Conservation (phyloP, 2,113 vertebrate genomes). For the Pristiophorus japonicus region DNA sequence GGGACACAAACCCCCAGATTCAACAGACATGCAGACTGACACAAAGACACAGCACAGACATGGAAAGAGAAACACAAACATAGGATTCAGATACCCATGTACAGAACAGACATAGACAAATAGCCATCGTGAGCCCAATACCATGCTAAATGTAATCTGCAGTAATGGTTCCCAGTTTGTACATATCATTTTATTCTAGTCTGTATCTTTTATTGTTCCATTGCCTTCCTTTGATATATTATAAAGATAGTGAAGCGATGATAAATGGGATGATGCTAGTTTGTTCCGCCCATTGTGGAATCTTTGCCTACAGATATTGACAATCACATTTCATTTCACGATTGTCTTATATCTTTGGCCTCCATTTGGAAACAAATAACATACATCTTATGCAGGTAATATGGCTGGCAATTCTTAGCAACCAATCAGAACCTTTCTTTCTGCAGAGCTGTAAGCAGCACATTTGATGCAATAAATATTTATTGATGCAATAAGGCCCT, state of each 20-base stretch:
- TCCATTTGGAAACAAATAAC: not conserved
- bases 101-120: not conserved
- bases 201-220: not conserved
- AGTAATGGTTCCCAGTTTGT: not conserved
- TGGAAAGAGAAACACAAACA: too few species aligned
- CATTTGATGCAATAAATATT: not conserved
- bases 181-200: not conserved
- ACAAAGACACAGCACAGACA: not conserved
- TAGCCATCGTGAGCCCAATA: not conserved
- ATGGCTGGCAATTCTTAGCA: not conserved
- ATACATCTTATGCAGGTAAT: not conserved
- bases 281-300: not conserved
- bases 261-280: not conserved
- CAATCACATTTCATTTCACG: not conserved
- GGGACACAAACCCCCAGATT: not conserved
- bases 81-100: not conserved
- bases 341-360: not conserved
- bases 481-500: not conserved
- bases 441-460: not conserved
- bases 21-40: not conserved
- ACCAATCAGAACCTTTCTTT: not conserved
- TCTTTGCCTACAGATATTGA: not conserved
- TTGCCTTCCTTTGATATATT: conserved; percentile 10
- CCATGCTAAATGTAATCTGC: not conserved
- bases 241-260: conserved; percentile 1